These are phyloP conservation scores for Telmatherina bonti DNA, from an alignment of 2,797 vertebrate genomes.

Conservation along the genomic window DNA sequence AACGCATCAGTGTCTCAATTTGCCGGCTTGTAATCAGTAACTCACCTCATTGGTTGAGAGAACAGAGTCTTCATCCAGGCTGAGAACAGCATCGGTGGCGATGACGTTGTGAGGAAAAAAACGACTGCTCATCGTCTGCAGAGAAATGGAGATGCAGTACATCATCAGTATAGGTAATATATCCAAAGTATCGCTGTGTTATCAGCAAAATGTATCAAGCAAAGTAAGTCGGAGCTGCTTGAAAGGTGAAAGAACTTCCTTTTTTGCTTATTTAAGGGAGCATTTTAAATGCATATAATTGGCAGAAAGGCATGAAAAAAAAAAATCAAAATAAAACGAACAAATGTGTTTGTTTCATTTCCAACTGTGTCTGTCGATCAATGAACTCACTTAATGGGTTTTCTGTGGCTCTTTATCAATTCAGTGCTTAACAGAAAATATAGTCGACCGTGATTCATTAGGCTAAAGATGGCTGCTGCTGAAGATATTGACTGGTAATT, in stretches of 20 bases:
- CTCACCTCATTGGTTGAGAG: constrained; percentile 88
- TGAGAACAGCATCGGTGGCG: constrained; percentile 83
- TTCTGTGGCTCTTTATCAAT: constrained; percentile 53
- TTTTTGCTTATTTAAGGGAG: neutral
- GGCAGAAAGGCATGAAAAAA: constrained; percentile 6
- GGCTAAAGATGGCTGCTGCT: constrained; percentile 63
- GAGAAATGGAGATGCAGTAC: constrained; percentile 7
- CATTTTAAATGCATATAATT: constrained; percentile 9
- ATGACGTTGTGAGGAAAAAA: constrained; percentile 82
- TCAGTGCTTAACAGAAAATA: constrained; percentile 46
- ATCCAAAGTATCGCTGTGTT: neutral
- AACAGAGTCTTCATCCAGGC: constrained; percentile 87
- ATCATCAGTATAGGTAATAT: neutral
- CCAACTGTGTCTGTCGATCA: constrained; percentile 43
- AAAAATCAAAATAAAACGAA: constrained; percentile 13
- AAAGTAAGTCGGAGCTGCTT: constrained; percentile 4
- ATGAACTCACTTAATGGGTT: constrained; percentile 40
- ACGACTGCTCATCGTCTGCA: constrained; percentile 85
- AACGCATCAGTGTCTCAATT: constrained; percentile 35
- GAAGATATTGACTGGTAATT: constrained; percentile 76
- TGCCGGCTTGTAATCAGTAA: constrained; percentile 3
- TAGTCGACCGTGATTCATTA: constrained; percentile 57
- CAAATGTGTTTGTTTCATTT: constrained; percentile 42
- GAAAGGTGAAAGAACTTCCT: constrained; percentile 7
- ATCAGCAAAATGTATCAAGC: neutral